Percentiles rank a stretch among this genome's conserved stretches.
phyloP scores from a whole-genome alignment of 2,888 invertebrate species.

The Arrhopalites spinosus region DNA sequence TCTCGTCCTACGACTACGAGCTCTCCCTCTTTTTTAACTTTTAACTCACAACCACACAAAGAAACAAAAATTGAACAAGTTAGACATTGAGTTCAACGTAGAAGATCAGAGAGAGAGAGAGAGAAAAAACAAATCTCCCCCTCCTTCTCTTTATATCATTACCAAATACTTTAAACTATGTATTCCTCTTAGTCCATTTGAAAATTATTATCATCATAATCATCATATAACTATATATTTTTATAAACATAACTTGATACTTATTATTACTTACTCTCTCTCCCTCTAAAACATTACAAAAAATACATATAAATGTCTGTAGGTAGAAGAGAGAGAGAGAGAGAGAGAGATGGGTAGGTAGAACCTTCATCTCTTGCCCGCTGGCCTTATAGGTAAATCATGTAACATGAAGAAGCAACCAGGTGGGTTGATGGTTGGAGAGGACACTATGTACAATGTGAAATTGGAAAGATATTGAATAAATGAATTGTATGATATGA shows the following conservation, averaged over 20 bases:
- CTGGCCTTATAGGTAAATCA: too few relatives aligned
- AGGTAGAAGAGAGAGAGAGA: background rate
- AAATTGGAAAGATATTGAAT: constrained; percentile 16
- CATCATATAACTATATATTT: constrained; percentile 8
- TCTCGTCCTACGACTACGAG: constrained; percentile 25
- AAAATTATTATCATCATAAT: constrained; percentile 35
- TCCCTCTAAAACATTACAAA: too few relatives aligned
- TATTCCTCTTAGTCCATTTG: constrained; percentile 9
- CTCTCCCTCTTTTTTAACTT: background rate
- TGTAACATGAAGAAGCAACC: constrained; percentile 4
- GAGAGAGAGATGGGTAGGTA: background rate
- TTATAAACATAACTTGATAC: too few relatives aligned
- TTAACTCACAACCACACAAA: background rate
- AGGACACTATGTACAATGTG: background rate
- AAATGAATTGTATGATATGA: constrained; percentile 35
- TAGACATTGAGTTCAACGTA: too few relatives aligned
- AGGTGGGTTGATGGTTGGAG: constrained; percentile 24
- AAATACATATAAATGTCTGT: too few relatives aligned
- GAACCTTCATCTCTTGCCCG: background rate
- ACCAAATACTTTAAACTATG: constrained; percentile 27
- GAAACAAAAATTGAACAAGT: background rate
- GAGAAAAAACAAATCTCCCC: background rate
- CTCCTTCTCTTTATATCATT: constrained; percentile 13
- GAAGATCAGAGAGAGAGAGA: too few relatives aligned
- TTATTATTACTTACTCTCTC: too few relatives aligned